Conservation (phyloP, 2,797 vertebrate species). For the Graptemys geographica region DNA sequence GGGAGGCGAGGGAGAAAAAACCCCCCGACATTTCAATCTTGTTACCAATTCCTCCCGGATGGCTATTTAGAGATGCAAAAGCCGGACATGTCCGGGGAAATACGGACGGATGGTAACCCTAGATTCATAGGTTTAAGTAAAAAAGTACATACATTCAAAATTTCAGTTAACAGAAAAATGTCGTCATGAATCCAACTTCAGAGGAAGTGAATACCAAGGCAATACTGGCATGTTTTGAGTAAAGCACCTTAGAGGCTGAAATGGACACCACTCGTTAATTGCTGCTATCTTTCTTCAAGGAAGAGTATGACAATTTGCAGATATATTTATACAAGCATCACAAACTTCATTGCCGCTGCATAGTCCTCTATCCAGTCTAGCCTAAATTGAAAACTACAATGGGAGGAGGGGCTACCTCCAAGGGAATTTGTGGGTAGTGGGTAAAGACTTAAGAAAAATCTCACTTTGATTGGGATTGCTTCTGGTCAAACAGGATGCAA, state of each 20-base stretch:
- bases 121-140: slow-evolving; percentile 7
- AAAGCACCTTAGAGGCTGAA: slow-evolving; percentile 9
- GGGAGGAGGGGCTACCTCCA: neutral
- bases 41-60: too few species aligned
- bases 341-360: neutral
- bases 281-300: neutral
- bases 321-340: slow-evolving; percentile 41
- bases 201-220: neutral
- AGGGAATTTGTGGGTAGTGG: neutral
- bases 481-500: neutral
- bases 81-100: too few species aligned
- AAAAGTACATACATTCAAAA: slow-evolving; percentile 18
- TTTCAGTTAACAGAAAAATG: slow-evolving; percentile 13
- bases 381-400: neutral
- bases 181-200: neutral
- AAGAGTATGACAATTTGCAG: neutral
- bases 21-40: too few species aligned
- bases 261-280: slow-evolving; percentile 19
- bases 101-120: too few species aligned
- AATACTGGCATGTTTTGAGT: neutral
- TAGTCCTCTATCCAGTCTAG: neutral
- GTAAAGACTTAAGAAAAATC: neutral
- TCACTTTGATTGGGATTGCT: neutral
- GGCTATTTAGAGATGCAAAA: too few species aligned
- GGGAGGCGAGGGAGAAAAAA: too few species aligned